Evolutionary conservation across 2,888 invertebrate species (phyloP), one percentile per base, ranked within the genome.

Genomic region (Aricia artaxerxes): DNA sequence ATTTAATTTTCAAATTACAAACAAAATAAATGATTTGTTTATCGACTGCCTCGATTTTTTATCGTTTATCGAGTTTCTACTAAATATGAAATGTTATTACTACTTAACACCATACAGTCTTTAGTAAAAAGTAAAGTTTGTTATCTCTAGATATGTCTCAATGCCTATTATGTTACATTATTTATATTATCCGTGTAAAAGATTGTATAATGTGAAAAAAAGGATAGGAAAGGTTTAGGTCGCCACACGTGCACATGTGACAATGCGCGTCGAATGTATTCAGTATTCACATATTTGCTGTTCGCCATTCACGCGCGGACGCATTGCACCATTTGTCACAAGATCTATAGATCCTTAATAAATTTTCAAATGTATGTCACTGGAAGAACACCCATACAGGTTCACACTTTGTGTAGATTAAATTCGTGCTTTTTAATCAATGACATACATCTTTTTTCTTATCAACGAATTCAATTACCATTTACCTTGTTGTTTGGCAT

Each of bases 251-350:
- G 72, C 76, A 81, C 82, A 81, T 38, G 81, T 84, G 85, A 89
- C 89, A 91, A 90, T 88, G 88, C 88, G 85, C 84, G 81, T 83
- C 86, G 83, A 82, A 86, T 85, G 88, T 87, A 90, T 91, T 90
- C 88, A 89, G 88, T 87, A 90, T 91, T 90, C 88, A 89, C 83
- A 82, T 81, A 88, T 92, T 91, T 90, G 87, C 90, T 88, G 88
- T 87, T 79, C 77, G 83, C 84, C 83, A 85, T 88, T 87, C 84
- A 88, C 82, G 82, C 80, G 82, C 80, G 82, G 81, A 87, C 83
- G 81, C 80, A 81, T 83, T 86, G 84, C 84, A 78, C 82, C 83
- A 83, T 85, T 85, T 83, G 81, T 84, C 82, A 80, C 31, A 83
- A 81, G 79, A 80, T 82, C 80, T 82, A 80, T 82, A 82, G 78